Conservation (phyloP, 2,888 invertebrate genomes). For the Apodemia duryi region DNA sequence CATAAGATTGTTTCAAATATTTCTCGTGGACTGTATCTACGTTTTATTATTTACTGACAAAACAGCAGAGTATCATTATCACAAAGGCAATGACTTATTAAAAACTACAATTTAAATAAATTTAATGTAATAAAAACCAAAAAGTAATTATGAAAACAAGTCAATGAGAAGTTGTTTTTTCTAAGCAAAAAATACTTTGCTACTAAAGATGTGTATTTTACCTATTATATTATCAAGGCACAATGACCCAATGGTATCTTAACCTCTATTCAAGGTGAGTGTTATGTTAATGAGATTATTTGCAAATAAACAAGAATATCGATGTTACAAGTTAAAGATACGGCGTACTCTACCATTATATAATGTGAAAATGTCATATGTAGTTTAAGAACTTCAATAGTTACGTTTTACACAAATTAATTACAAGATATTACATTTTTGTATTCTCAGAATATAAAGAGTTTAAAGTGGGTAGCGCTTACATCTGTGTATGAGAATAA, state of each 20-base stretch:
- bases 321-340: too few relatives aligned
- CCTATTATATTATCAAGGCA: conserved; percentile 11
- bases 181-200: conserved; percentile 15
- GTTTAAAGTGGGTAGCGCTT: too few relatives aligned
- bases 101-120: conserved; percentile 1
- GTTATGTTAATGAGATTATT: background rate
- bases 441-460: too few relatives aligned
- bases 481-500: too few relatives aligned
- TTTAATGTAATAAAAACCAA: conserved; percentile 5
- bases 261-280: conserved; percentile 23
- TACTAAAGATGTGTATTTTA: background rate
- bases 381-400: too few relatives aligned
- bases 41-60: background rate
- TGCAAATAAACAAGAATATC: background rate
- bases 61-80: background rate
- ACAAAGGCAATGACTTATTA: conserved; percentile 8
- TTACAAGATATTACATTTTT: too few relatives aligned
- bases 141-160: background rate
- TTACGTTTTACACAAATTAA: too few relatives aligned
- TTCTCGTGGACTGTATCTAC: background rate
- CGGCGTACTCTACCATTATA: too few relatives aligned
- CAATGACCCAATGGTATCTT: conserved; percentile 14
- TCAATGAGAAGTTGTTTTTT: background rate
- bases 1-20: background rate
- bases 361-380: too few relatives aligned